phyloP scores from a whole-genome alignment of 1,140 invertebrate species.

The Ericerus pela region DNA sequence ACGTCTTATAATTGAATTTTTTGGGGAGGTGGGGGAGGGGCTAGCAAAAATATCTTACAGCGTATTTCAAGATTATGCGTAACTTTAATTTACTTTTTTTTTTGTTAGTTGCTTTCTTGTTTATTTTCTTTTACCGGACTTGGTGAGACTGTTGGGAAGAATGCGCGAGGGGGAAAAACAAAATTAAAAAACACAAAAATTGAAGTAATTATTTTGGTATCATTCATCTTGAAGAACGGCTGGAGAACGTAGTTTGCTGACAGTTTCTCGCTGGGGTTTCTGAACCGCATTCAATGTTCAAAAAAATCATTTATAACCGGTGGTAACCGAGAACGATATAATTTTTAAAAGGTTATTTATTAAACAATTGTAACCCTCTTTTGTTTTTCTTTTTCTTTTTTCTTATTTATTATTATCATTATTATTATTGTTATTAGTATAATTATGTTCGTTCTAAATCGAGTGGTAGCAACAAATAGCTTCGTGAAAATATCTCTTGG shows the following conservation, averaged over 20 bases:
- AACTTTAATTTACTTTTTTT: slow-evolving; percentile 6
- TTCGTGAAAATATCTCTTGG: too few species aligned
- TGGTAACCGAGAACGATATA: slow-evolving; percentile 1
- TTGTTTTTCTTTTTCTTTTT: slow-evolving; percentile 1
- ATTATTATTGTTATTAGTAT: too few species aligned
- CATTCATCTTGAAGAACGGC: slow-evolving; percentile 5
- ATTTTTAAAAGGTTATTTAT: slow-evolving; percentile 8
- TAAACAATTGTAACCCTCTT: slow-evolving; percentile 7
- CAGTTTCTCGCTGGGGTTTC: slow-evolving; percentile 8
- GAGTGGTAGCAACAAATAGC: too few species aligned
- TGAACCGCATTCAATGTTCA: neutral
- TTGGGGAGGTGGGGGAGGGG: too few species aligned
- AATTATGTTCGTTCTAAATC: too few species aligned
- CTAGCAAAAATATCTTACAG: neutral
- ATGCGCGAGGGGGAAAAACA: too few species aligned
- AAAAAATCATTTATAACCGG: slow-evolving; percentile 9
- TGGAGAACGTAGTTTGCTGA: neutral
- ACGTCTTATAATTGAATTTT: too few species aligned
- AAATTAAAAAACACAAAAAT: too few species aligned
- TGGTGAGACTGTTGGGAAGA: too few species aligned
- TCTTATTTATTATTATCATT: too few species aligned
- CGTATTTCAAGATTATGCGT: slow-evolving; percentile 1
- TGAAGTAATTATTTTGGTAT: slow-evolving; percentile 1
- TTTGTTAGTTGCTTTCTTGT: neutral
- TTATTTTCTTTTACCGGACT: too few species aligned